Evolutionary conservation across 2,888 invertebrate species (phyloP).

Genomic region (Catocala fraxini): DNA sequence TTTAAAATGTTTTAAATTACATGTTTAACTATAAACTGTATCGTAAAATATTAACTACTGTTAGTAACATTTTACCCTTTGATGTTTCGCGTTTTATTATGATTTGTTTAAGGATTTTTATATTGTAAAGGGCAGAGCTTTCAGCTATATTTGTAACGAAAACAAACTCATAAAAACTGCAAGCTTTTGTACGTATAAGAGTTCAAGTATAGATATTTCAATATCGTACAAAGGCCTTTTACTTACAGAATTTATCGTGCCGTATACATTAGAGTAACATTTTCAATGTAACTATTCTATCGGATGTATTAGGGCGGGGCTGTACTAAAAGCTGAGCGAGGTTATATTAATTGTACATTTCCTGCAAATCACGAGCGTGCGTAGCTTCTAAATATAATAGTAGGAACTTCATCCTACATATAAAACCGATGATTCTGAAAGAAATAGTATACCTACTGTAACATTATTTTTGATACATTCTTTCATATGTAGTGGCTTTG

Average conservation of each 20-base stretch:
- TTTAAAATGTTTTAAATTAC: neutral
- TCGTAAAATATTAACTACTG: too few species aligned
- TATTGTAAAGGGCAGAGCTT: too few species aligned
- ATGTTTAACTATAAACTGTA: neutral
- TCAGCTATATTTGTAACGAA: too few species aligned
- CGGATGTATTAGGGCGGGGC: conserved; percentile 2
- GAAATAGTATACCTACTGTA: too few species aligned
- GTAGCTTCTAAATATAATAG: neutral
- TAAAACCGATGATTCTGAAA: too few species aligned
- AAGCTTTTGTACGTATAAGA: neutral
- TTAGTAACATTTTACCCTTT: neutral
- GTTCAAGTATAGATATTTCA: neutral
- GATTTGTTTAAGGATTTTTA: neutral
- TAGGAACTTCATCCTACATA: too few species aligned
- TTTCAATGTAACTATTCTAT: conserved; percentile 14
- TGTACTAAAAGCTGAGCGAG: conserved; percentile 10
- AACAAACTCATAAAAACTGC: neutral
- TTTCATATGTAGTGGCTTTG: too few species aligned
- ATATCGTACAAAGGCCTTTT: conserved; percentile 8
- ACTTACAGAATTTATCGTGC: conserved; percentile 3
- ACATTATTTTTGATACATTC: too few species aligned
- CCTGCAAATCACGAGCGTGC: neutral
- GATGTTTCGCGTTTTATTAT: neutral
- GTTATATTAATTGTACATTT: neutral
- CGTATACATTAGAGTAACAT: conserved; percentile 6